Percentiles rank a stretch among this genome's conserved stretches.
Evolutionary conservation across 2,113 vertebrate genomes (phyloP).

Genomic region (Chamaetylas fuelleborni): DNA sequence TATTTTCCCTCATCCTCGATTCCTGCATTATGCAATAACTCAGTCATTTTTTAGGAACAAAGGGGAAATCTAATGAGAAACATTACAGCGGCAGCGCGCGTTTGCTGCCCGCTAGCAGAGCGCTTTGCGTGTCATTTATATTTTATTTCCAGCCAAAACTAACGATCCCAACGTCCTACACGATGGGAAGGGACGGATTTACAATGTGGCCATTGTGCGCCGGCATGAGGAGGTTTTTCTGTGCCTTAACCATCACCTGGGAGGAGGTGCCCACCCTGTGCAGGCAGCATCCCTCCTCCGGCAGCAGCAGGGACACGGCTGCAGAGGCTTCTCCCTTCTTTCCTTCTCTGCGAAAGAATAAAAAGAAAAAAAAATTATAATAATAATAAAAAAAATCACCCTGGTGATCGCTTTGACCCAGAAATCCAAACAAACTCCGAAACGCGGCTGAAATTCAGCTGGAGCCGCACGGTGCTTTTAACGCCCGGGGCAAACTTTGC

Average conservation of each 20-base stretch:
- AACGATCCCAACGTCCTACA: not conserved
- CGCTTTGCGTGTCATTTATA: not conserved
- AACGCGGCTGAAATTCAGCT: not conserved
- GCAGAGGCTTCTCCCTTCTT: not conserved
- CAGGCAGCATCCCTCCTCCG: not conserved
- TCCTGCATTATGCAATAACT: constrained; percentile 13
- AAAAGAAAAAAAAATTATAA: not conserved
- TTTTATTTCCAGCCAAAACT: constrained; percentile 35
- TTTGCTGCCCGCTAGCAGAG: constrained; percentile 7
- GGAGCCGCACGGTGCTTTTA: not conserved
- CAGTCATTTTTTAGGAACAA: constrained; percentile 46
- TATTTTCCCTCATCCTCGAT: not conserved
- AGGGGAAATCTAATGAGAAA: constrained; percentile 40
- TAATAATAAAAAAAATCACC: not conserved
- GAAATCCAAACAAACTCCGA: not conserved
- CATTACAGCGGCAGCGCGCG: not conserved
- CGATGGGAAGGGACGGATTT: not conserved
- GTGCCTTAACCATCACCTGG: not conserved
- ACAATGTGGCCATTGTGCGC: not conserved
- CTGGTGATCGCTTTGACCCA: not conserved
- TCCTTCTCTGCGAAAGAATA: not conserved
- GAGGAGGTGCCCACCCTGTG: not conserved
- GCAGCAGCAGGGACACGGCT: not conserved
- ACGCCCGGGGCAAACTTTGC: not conserved
- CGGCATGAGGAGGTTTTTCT: not conserved